Evolutionary conservation across 2,888 invertebrate species (phyloP), one percentile per base, ranked within the genome.

Genomic region (Vesta saturnalis): DNA sequence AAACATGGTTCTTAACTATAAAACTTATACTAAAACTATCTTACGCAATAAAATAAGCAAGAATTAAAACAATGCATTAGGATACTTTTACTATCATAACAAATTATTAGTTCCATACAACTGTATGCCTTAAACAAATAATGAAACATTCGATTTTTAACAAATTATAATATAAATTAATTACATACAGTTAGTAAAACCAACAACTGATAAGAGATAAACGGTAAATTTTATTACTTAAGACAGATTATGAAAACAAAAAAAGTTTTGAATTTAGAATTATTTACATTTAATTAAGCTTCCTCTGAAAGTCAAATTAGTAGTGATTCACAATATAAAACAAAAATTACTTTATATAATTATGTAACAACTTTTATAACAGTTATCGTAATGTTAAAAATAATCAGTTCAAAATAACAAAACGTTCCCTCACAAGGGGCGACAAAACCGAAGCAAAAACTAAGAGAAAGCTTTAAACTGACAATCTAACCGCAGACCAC

Each of bases 1-100:
- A 67, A 58, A 67, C 63, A 66, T 66, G 66, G 66, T 66, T 55
- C 66, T 56, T 23, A 58, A 55, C 22, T 56, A 60, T 60, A 65
- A 59, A 60, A 66, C 66, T 66, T 66, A 66, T 10, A 18, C 66
- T 66, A 66, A 18, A 66, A 39, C 22, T 66, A 66, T 60, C 60
- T 60, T 65, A 65, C 58, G 16, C 57, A 47, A 64, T 62, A 62
- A 54, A 52, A 39, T 52, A 61, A 60, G 65, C 70, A 49, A 15
- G 15, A 49, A 18, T 49, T n/a, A 8, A 18, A 49, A 49, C 47
- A 49, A 49, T 49, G 47, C 15, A 49, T 49, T 49, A 49, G 47
- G 15, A 49, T 49, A 49, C 39, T n/a, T 39, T 8, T 39, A 39
- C 14, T 15, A 46, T 18, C 8, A 49, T 49, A 49, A 49, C 47